Evolutionary conservation across 2,888 invertebrate genomes (phyloP), one percentile per base, ranked within the genome.

Genomic region (Bruchidius siliquastri): DNA sequence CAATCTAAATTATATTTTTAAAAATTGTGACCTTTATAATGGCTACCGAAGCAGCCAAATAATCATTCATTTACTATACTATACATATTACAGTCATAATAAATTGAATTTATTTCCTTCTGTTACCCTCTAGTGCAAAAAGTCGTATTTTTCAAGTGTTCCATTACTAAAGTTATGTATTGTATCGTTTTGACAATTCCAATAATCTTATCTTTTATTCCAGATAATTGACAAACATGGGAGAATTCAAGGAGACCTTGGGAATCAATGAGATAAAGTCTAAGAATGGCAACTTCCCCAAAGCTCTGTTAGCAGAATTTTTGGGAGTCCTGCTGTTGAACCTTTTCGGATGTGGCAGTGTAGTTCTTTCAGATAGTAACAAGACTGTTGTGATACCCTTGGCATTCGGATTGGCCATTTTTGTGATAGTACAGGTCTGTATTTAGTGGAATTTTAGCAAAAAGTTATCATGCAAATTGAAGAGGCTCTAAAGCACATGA

Each of bases 311-410:
- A 10, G 97, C 95, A 0, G 98, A 98, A 86, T 95, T 96, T 81
- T 84, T 97, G 13, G 97, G 96, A 32, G 96, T 94, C 77, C 87
- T 96, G 77, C 88, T 97, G 72, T 88, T 98, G 80, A 96, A 96
- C 84, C 92, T 97, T 85, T 94, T 97, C 81, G 97, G 96, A 2
- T 96, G 96, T 85, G 96, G 95, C 4, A 91, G 96, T 13, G 92
- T 92, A 81, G 88, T 92, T 73, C 89, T 90, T 81, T 87, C 88
- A 20, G 77, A 71, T n/a, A 73, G 71, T 4, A 75, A 85, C 13
- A 66, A 20, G 10, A 88, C 91, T 72, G 90, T 93, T 10, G 92
- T 94, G 80, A 94, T 96, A 79, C 91, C 96, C 0, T 88, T 97
- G 68, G 90, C 94, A 22, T 97, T 97, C 85, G 97, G 97, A 69